Base-by-base conservation (phyloP, 2,113 vertebrate species). In the Hassar affinis region DNA sequence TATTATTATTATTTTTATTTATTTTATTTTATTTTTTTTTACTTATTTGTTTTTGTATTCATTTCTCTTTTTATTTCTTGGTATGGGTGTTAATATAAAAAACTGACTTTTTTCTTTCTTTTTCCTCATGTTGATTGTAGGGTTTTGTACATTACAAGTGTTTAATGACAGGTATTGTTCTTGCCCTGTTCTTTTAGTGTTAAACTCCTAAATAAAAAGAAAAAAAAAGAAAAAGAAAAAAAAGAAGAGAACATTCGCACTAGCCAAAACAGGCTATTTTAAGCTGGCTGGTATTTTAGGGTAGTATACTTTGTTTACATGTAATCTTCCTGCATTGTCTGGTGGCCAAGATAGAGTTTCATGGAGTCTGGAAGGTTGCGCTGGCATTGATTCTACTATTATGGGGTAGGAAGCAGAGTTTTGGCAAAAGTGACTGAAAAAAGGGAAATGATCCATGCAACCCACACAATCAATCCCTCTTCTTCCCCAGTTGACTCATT, bases 401-500 rank as follows among this genome's bases (percentile, higher is more conserved):
- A 77, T 10, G 52, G 17, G 42, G 42, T 17, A 68, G 35, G 35
- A 82, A 66, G 57, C 25, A 64, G 18, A 80, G 27, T 51, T n/a
- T 77, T 71, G 71, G 27, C 69, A 74, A 66, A 76, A 69, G 84
- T 64, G 77, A 87, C 79, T 62, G 78, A 62, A 76, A 76, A 76
- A 76, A 77, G 62, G 66, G 52, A 86, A 76, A 81, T 78, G 78
- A 81, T 52, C 79, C 69, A 85, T 81, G 25, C 45, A 49, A 81
- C 51, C 61, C 57, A 71, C 69, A 51, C 77, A 64, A 79, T 75
- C 89, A 80, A 81, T 79, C 30, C 57, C 49, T 62, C 35, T 59
- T 82, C 85, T 87, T 83, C 86, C 71, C 74, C 78, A 57, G 52
- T 81, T 78, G 69, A 86, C 79, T 82, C 79, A 18, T 12, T 74